phyloP scores from a whole-genome alignment of 2,888 invertebrate species.

The Xanthia togata region DNA sequence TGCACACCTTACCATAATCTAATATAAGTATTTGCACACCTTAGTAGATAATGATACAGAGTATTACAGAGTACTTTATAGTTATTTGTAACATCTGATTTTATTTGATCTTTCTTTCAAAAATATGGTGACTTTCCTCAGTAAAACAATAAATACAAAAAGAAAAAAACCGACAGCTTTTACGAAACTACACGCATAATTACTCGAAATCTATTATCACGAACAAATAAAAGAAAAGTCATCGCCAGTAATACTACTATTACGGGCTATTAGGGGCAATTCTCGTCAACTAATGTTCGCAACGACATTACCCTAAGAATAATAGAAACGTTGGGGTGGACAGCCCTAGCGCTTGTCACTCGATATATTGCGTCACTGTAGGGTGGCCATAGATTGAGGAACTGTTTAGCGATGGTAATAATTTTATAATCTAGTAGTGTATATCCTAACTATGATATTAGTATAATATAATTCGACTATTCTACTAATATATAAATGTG shows the following conservation, averaged over 20 bases:
- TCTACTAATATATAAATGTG: too few relatives aligned
- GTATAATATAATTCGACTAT: too few relatives aligned
- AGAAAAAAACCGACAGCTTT: constrained; percentile 5
- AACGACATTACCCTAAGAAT: constrained; percentile 82
- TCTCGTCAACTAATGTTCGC: constrained; percentile 76
- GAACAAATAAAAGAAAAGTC: constrained; percentile 64
- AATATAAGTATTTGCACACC: too few relatives aligned
- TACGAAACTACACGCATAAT: constrained; percentile 34
- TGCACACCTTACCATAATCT: too few relatives aligned
- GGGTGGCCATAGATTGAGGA: constrained; percentile 69
- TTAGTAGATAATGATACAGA: too few relatives aligned
- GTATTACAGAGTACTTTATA: too few relatives aligned
- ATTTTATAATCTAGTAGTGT: too few relatives aligned
- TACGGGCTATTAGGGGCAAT: constrained; percentile 78
- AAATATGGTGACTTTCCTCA: too few relatives aligned
- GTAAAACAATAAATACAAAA: too few relatives aligned
- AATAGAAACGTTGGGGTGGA: constrained; percentile 79
- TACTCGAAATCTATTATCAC: constrained; percentile 47
- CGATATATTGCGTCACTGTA: constrained; percentile 76
- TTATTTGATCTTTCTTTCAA: too few relatives aligned
- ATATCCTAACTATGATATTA: too few relatives aligned
- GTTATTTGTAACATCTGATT: too few relatives aligned
- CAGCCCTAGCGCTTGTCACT: constrained; percentile 79
- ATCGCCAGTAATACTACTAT: constrained; percentile 68
- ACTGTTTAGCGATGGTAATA: not conserved